Base-by-base conservation (phyloP, 2,797 vertebrate species). In the Sciurus carolinensis region DNA sequence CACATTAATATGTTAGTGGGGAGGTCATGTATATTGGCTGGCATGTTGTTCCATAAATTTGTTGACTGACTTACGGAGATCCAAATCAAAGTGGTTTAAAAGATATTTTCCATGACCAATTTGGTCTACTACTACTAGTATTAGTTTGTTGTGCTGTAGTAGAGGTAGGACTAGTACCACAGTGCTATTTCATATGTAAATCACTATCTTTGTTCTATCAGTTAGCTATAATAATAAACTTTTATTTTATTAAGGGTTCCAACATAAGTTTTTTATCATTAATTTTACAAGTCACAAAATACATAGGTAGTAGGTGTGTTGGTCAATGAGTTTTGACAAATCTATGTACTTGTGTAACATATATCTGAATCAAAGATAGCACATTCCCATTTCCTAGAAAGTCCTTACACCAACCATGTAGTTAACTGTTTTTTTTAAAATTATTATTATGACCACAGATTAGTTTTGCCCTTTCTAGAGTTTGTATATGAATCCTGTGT, bases 51-150 rank as follows among this genome's bases (percentile, higher is more conserved):
- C 20, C 14, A 67, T 54, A 33, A 39, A 44, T 50, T n/a, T 77
- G 9, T 81, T 87, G 62, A 79, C 28, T 84, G 85, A 47, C 83
- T 62, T 75, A 75, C 81, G 54, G 18, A 66, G 79, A 69, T 86
- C 6, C 47, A 59, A 15, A 33, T n/a, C n/a, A 52, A 62, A 42
- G 33, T 92, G 79, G 79, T 39, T 94, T 66, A 81, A 26, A 59
- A 10, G 8, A 39, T 18, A 69, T 64, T 85, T 52, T 2, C 5
- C 36, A 52, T 39, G 26, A 42, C 26, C 26, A 50, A 0, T 62
- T 33, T 13, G 33, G 42, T 17, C 50, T 8, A 20, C 28, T 36
- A 13, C 17, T 9, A 14, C 6, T 12, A 36, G 13, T 1, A 42
- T 33, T 2, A 79, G 50, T 4, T 2, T 79, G 26, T 4, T 12